Evolutionary conservation across 2,113 vertebrate species (phyloP).

Genomic region (Isurus oxyrinchus): DNA sequence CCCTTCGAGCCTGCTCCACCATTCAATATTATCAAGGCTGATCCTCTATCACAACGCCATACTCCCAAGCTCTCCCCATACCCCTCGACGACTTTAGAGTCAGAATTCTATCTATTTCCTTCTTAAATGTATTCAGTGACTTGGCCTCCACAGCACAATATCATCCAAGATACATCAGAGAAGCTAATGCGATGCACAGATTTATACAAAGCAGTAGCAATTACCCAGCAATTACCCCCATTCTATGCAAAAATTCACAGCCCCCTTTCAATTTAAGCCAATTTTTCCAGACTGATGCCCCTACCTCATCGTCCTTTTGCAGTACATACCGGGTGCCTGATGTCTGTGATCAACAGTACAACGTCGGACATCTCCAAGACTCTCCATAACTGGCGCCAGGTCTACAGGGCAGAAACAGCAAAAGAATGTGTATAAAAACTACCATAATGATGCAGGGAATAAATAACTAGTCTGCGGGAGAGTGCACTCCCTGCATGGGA

Average conservation of each 20-base stretch:
- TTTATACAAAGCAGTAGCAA: not conserved
- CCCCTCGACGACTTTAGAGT: too few species aligned
- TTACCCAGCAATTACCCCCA: not conserved
- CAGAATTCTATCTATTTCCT: too few species aligned
- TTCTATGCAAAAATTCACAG: not conserved
- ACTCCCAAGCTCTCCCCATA: too few species aligned
- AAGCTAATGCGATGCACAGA: not conserved
- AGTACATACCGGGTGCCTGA: conserved; percentile 75
- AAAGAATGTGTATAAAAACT: not conserved
- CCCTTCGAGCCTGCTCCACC: too few species aligned
- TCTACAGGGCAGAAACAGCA: conserved; percentile 55
- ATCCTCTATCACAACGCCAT: too few species aligned
- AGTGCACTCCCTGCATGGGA: not conserved
- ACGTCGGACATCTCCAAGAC: conserved; percentile 89
- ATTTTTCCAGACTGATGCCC: not conserved
- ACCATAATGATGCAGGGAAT: not conserved
- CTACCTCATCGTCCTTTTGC: not conserved
- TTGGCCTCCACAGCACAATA: not conserved
- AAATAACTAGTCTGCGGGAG: not conserved
- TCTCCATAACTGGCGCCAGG: conserved; percentile 86
- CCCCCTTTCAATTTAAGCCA: not conserved
- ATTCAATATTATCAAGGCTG: too few species aligned
- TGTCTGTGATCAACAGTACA: conserved; percentile 79
- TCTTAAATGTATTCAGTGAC: too few species aligned
- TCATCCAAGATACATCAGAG: not conserved